Base-by-base conservation (phyloP, 2,113 vertebrate species). In the Raja brachyura region DNA sequence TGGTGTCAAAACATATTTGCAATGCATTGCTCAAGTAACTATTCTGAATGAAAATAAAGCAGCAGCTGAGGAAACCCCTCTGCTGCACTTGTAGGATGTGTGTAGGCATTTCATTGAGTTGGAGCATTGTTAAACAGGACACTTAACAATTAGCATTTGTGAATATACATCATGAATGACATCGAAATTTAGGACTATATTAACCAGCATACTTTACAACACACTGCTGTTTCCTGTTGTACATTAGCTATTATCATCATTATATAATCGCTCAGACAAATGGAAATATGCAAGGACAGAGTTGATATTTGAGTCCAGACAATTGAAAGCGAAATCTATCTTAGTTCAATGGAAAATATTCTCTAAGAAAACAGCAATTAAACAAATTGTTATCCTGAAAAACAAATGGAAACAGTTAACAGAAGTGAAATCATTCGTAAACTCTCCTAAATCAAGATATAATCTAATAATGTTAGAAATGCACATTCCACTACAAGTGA, bases 381-480 rank as follows among this genome's bases (percentile, higher is more conserved):
- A 92, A 66, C 18, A 73, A 92, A 92, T 39, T 73, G 20, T 48
- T 92, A 48, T 28, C 90, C 68, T 28, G 90, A 48, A 74, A 48
- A 48, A 25, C 22, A 92, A 39, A 74, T 48, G 68, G 90, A 70
- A 74, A 73, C 20, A 92, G 22, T 73, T 73, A 54, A 54, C 90
- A 92, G 16, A 74, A 92, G 68, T 28, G 20, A 73, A 25, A 73
- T 73, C 33, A 73, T 22, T 70, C 68, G 9, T 54, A 25, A 48
- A 28, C 11, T 73, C 20, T 31, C 90, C 90, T 73, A 92, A 92
- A 74, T 73, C 33, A 92, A 73, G 22, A 92, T 74, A 54, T 54
- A 63, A 90, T 90, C 63, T 90, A 66, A 90, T 70, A 90, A 92
- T 22, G 68, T 92, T 48, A 54, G 22, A 92, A 73, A 73, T 48